Conservation (phyloP, 2,888 invertebrate species). For the Diarsia brunnea region DNA sequence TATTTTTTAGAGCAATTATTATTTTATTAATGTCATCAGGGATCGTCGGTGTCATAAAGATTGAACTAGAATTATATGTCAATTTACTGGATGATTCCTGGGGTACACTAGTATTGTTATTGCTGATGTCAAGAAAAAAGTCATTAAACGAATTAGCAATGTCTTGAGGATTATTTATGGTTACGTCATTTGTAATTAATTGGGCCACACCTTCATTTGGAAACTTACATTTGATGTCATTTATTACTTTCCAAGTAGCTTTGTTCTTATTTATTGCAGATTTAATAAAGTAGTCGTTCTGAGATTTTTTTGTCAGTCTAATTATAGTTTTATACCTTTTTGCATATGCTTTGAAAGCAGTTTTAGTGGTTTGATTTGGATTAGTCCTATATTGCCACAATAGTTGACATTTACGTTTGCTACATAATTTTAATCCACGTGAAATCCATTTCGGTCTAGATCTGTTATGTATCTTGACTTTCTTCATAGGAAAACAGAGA, state of each 20-base stretch:
- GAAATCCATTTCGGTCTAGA: background rate
- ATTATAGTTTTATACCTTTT: slow-evolving; percentile 2
- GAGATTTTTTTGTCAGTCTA: background rate
- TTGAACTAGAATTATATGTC: background rate
- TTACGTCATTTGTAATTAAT: background rate
- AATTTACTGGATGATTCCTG: background rate
- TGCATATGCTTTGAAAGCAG: slow-evolving; percentile 1
- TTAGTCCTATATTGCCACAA: background rate
- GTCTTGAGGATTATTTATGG: background rate
- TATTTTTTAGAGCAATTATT: background rate
- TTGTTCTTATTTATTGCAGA: too few species aligned
- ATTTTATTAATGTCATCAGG: background rate
- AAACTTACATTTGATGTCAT: background rate
- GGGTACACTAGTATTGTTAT: background rate
- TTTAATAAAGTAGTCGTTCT: background rate
- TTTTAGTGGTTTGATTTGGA: background rate
- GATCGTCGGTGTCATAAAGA: background rate
- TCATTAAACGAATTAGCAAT: background rate
- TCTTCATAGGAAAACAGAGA: background rate
- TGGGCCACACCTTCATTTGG: background rate
- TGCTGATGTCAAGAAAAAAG: background rate
- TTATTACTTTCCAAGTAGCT: background rate
- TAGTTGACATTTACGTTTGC: background rate
- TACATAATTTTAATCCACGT: background rate
- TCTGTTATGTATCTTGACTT: background rate